Percentiles rank a stretch among this genome's conserved stretches.
phyloP scores from a whole-genome alignment of 2,797 vertebrate genomes.

The Liasis olivaceus region DNA sequence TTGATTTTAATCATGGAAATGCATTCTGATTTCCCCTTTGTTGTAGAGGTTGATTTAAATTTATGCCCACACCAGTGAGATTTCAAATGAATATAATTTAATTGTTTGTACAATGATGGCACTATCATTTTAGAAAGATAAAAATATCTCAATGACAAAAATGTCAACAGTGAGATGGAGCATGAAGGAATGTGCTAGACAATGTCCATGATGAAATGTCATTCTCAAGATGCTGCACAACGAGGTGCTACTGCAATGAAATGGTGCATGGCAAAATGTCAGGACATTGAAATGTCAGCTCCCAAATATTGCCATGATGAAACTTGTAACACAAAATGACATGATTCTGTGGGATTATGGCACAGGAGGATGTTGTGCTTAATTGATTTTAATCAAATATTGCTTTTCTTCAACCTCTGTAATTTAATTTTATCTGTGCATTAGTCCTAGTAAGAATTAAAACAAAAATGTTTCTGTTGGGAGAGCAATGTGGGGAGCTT shows the following conservation, averaged over 20 bases:
- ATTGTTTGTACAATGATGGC: constrained; percentile 40
- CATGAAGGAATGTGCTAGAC: constrained; percentile 27
- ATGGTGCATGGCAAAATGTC: constrained; percentile 33
- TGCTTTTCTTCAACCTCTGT: constrained; percentile 16
- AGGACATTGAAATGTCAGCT: constrained; percentile 40
- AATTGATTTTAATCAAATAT: constrained; percentile 48
- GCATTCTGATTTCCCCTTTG: neutral
- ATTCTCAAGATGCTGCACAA: constrained; percentile 36
- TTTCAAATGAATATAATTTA: constrained; percentile 32
- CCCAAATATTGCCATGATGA: constrained; percentile 13
- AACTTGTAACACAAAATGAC: constrained; percentile 22
- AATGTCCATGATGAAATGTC: constrained; percentile 47
- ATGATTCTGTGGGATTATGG: neutral
- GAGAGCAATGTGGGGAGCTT: constrained; percentile 43
- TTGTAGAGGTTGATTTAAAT: neutral
- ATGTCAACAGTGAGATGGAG: constrained; percentile 13
- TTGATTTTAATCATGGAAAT: neutral
- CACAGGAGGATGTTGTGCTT: constrained; percentile 4
- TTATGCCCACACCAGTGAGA: constrained; percentile 12
- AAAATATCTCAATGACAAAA: constrained; percentile 37
- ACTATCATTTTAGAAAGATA: constrained; percentile 38
- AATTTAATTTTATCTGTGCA: constrained; percentile 10
- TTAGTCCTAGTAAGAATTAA: constrained; percentile 21
- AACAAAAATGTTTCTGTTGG: constrained; percentile 22
- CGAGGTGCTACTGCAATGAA: constrained; percentile 31